phyloP scores from a whole-genome alignment of 1,140 invertebrate species.

The Apis laboriosa region DNA sequence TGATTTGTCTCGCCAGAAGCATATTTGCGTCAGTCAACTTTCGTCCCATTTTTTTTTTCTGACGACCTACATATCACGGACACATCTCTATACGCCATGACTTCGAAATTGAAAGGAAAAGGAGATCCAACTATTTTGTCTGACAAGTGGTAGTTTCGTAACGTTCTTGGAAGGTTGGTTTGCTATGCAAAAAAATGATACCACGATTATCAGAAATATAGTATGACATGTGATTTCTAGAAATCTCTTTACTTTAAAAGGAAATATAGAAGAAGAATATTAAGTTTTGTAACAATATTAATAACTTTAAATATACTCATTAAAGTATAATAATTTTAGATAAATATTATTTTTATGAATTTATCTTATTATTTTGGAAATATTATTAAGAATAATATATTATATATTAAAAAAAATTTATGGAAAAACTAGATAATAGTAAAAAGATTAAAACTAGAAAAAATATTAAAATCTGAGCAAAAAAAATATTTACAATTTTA shows the following conservation, averaged over 20 bases:
- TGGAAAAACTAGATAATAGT: no score
- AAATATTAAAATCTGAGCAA: no score
- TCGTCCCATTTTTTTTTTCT: conserved; percentile 17
- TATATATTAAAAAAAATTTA: no score
- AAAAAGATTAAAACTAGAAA: no score
- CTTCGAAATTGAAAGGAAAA: not conserved
- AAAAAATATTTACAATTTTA: no score
- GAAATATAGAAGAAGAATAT: no score
- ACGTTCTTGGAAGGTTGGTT: conserved; percentile 27
- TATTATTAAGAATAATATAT: no score
- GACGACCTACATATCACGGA: conserved; percentile 29
- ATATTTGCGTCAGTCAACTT: conserved; percentile 13
- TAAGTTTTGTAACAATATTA: no score
- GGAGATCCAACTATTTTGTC: conserved; percentile 11
- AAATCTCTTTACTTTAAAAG: not conserved
- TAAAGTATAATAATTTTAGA: no score
- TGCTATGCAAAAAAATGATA: conserved; percentile 28
- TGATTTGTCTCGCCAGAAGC: not conserved
- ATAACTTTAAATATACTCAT: no score
- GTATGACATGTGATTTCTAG: not conserved
- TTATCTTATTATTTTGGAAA: no score
- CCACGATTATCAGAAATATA: not conserved
- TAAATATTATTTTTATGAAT: no score
- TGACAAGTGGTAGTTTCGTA: not conserved
- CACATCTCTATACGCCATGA: not conserved